Percentiles rank a stretch among this genome's conserved stretches.
phyloP scores from a whole-genome alignment of 2,797 vertebrate genomes.

The Sarcophilus harrisii region DNA sequence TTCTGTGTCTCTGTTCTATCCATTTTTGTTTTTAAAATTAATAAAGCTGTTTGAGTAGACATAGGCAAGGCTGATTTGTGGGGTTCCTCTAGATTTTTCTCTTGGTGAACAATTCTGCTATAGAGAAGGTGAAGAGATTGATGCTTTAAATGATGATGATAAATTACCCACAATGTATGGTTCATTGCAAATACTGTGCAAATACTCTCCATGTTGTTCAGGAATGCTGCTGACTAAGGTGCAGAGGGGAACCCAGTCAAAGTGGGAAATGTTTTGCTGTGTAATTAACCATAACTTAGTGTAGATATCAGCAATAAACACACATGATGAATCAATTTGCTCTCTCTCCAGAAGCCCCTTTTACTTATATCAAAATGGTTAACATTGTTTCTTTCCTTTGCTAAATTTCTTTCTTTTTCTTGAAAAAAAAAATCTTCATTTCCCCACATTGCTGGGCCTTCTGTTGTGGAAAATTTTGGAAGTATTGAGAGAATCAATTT shows the following conservation, averaged over 20 bases:
- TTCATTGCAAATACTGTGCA: constrained; percentile 71
- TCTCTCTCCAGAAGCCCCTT: constrained; percentile 18
- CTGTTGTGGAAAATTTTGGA: constrained; percentile 74
- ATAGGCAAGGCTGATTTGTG: constrained; percentile 62
- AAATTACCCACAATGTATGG: constrained; percentile 74
- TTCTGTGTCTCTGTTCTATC: constrained; percentile 15
- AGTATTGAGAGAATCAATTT: constrained; percentile 81
- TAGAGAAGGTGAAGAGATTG: constrained; percentile 66
- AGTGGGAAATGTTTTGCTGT: constrained; percentile 64
- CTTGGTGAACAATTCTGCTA: constrained; percentile 63
- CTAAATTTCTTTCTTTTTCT: constrained; percentile 55
- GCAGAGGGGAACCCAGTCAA: constrained; percentile 61
- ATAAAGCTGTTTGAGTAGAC: constrained; percentile 57
- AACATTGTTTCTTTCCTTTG: constrained; percentile 55
- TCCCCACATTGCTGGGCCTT: constrained; percentile 29
- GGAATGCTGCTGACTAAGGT: constrained; percentile 64
- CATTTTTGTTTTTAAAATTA: constrained; percentile 54
- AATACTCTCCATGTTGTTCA: constrained; percentile 69
- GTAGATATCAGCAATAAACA: not conserved
- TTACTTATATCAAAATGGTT: constrained; percentile 46
- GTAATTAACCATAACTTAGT: not conserved
- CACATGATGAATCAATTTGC: constrained; percentile 58
- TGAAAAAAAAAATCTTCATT: constrained; percentile 67
- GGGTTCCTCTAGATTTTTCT: constrained; percentile 65
- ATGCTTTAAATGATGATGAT: constrained; percentile 74